phyloP scores from a whole-genome alignment of 2,888 invertebrate genomes.

The Alentia gelatinosa region DNA sequence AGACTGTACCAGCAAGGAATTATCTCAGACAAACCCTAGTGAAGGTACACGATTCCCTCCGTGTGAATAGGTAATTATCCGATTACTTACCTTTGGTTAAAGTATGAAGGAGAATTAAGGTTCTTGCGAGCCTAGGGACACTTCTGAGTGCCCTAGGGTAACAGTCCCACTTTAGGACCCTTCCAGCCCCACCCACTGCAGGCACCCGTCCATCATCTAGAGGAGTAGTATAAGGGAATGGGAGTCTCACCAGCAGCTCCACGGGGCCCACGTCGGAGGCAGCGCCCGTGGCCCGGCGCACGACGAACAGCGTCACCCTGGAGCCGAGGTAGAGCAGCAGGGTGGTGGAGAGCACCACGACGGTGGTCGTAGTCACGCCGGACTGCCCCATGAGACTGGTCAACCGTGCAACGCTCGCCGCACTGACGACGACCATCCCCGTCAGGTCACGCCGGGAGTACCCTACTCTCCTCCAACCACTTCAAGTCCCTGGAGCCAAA shows the following conservation, averaged over 20 bases:
- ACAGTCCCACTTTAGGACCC: too few species aligned
- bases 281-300: neutral
- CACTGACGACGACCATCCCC: neutral
- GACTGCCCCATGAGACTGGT: neutral
- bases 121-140: too few species aligned
- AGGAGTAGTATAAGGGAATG: neutral
- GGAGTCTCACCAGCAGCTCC: neutral
- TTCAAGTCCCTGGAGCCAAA: too few species aligned
- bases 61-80: too few species aligned
- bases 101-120: too few species aligned
- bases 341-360: neutral
- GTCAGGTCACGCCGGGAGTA: neutral
- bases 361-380: neutral
- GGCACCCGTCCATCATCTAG: neutral
- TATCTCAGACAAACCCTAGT: too few species aligned
- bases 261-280: neutral
- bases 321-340: neutral
- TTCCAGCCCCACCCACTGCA: too few species aligned
- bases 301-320: neutral
- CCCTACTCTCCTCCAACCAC: neutral
- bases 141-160: too few species aligned
- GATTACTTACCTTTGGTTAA: too few species aligned
- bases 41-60: too few species aligned
- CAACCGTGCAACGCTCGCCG: neutral
- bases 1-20: too few species aligned